Conservation (phyloP, 2,888 invertebrate genomes). For the Apodemia hepburni region DNA sequence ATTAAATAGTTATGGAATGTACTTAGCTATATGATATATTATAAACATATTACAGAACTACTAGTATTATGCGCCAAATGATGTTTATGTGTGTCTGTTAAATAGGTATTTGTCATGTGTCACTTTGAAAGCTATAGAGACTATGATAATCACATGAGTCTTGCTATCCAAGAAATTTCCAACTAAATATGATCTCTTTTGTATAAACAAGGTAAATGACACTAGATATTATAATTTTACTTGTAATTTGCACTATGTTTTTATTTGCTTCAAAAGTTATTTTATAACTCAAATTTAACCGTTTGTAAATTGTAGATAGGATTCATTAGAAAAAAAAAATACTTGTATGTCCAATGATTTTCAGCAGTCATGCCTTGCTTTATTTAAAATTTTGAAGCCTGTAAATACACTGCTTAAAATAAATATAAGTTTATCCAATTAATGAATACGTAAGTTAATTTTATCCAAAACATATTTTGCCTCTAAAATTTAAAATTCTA, state of each 20-base stretch:
- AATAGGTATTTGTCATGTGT: not conserved
- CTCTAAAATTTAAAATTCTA: not conserved
- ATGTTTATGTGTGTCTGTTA: not conserved
- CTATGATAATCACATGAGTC: too few relatives aligned
- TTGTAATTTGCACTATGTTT: too few relatives aligned
- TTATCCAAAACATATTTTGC: not conserved
- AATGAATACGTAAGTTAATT: not conserved
- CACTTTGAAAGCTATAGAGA: not conserved
- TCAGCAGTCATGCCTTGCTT: too few relatives aligned
- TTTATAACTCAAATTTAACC: too few relatives aligned
- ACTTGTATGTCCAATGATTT: too few relatives aligned
- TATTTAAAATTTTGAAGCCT: too few relatives aligned
- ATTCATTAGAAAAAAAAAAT: too few relatives aligned
- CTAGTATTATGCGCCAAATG: constrained; percentile 3
- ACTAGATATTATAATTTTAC: not conserved
- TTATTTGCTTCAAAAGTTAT: too few relatives aligned
- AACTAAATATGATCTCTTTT: constrained; percentile 10
- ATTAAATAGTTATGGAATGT: not conserved
- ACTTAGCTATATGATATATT: not conserved
- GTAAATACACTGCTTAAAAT: not conserved
- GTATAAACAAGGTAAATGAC: not conserved
- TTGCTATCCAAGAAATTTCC: too few relatives aligned
- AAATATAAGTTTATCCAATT: not conserved
- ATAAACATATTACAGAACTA: not conserved
- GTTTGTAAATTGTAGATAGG: too few relatives aligned